A percentile compares a stretch with the other conserved stretches of the same genome.
Conservation (phyloP, 2,888 invertebrate species). For the Cryptocheilus praepositus region DNA sequence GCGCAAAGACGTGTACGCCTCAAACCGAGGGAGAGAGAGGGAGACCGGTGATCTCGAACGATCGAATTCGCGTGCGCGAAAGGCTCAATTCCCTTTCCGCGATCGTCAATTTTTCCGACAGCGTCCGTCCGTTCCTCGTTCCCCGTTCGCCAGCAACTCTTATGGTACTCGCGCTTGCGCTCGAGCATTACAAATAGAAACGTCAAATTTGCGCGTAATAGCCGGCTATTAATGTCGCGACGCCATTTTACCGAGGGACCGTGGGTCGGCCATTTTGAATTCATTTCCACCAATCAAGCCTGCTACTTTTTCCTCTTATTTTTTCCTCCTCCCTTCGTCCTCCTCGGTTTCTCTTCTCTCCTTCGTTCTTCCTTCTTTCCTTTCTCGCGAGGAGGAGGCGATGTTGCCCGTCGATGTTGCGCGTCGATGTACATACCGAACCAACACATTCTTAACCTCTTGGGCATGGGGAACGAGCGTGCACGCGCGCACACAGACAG, state of each 20-base stretch:
- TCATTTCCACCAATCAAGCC: conserved; percentile 71
- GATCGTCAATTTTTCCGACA: too few species aligned
- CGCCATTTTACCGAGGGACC: conserved; percentile 68
- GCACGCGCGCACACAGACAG: conserved; percentile 8
- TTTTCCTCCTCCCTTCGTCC: conserved; percentile 40
- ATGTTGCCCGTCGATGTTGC: conserved; percentile 1
- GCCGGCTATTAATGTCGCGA: conserved; percentile 58
- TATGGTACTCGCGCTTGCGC: conserved; percentile 6
- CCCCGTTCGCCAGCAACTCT: not conserved
- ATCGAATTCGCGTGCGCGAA: too few species aligned
- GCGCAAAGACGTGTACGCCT: too few species aligned
- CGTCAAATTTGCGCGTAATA: conserved; percentile 62
- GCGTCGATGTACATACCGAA: conserved; percentile 17
- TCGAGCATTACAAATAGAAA: conserved; percentile 59
- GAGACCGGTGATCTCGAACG: too few species aligned
- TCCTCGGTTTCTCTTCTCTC: conserved; percentile 43
- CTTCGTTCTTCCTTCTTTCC: conserved; percentile 30
- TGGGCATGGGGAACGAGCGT: conserved; percentile 9
- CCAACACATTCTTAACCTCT: conserved; percentile 8
- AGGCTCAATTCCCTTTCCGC: too few species aligned
- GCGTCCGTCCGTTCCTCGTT: too few species aligned
- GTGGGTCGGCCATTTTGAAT: conserved; percentile 72
- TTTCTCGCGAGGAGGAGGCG: conserved; percentile 7
- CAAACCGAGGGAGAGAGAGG: too few species aligned
- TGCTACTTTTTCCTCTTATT: conserved; percentile 63